Evolutionary conservation across 2,797 vertebrate species (phyloP).

Genomic region (Furcifer pardalis): DNA sequence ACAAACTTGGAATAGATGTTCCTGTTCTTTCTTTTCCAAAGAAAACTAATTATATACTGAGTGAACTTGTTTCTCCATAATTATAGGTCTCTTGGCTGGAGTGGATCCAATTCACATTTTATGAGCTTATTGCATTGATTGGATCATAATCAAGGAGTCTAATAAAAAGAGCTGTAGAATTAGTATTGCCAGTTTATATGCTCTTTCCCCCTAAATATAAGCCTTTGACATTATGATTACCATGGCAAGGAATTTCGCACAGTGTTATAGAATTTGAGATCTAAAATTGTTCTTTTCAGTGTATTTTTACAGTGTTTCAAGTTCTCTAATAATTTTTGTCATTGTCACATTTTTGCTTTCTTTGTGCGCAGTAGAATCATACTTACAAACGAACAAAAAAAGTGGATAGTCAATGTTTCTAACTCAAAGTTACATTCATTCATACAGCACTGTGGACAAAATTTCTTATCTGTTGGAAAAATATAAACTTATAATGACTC

Average conservation of each 20-base stretch:
- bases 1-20: too few species aligned
- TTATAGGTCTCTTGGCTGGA: too few species aligned
- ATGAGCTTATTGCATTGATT: neutral
- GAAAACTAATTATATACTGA: too few species aligned
- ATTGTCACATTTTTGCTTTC: too few species aligned
- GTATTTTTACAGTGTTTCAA: too few species aligned
- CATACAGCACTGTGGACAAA: constrained; percentile 35
- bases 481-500: constrained; percentile 10
- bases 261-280: neutral
- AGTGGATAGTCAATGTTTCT: constrained; percentile 19
- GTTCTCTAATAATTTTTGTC: too few species aligned
- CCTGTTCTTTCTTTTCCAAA: too few species aligned
- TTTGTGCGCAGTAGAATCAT: neutral
- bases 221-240: neutral
- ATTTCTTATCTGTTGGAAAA: neutral
- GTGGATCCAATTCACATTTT: too few species aligned
- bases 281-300: constrained; percentile 4
- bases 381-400: constrained; percentile 23
- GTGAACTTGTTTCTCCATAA: too few species aligned
- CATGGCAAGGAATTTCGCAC: neutral
- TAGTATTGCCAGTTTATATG: neutral
- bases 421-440: constrained; percentile 34
- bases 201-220: neutral
- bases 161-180: neutral
- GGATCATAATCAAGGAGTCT: neutral